These are phyloP conservation scores for Drosophila anceps DNA, from an alignment of 2,888 invertebrate genomes.

Conservation along the genomic window DNA sequence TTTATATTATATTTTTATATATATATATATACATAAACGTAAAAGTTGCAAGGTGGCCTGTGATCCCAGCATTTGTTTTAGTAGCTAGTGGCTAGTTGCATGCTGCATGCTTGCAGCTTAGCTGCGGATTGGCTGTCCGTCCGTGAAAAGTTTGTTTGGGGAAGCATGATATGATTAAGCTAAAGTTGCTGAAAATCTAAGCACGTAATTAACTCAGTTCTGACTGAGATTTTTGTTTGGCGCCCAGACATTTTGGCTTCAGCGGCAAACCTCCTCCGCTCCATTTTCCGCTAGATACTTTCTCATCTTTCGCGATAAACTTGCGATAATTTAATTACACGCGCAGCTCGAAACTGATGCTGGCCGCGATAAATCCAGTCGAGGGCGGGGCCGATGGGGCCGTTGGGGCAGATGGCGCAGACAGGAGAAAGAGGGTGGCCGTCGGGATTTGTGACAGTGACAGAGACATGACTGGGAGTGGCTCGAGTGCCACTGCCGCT, in stretches of 20 bases:
- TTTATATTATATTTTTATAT: not conserved
- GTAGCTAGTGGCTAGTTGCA: not conserved
- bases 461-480: conserved; percentile 31
- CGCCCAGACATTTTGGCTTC: conserved; percentile 26
- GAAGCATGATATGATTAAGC: conserved; percentile 51
- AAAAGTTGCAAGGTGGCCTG: not conserved
- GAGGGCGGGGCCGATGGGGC: not conserved
- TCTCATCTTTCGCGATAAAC: conserved; percentile 58
- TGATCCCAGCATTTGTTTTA: conserved; percentile 14
- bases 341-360: conserved; percentile 58
- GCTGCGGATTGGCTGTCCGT: conserved; percentile 7
- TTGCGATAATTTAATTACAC: conserved; percentile 71
- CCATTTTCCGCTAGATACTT: conserved; percentile 29
- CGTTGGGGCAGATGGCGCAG: not conserved
- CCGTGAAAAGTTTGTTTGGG: conserved; percentile 19
- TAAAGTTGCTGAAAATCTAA: conserved; percentile 52
- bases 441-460: conserved; percentile 18
- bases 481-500: conserved; percentile 29
- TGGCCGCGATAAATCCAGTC: conserved; percentile 21
- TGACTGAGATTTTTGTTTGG: conserved; percentile 40
- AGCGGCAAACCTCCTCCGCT: conserved; percentile 16
- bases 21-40: not conserved
- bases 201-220: conserved; percentile 60
- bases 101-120: conserved; percentile 12
- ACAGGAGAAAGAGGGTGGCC: not conserved